These are phyloP conservation scores for Strigamia crassipes DNA, from an alignment of 2,888 invertebrate species.

Conservation along the genomic window DNA sequence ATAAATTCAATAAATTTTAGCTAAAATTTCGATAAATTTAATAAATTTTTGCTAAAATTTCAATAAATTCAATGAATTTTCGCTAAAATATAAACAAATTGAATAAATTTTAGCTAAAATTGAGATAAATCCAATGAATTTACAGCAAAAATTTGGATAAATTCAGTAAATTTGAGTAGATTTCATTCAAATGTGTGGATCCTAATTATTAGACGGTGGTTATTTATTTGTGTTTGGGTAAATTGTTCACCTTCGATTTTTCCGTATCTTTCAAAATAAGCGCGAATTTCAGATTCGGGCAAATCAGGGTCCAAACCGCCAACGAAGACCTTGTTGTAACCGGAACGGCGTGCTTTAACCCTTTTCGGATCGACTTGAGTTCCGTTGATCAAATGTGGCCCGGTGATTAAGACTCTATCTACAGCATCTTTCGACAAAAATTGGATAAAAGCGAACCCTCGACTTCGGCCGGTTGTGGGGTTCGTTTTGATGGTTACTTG, in stretches of 20 bases:
- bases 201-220: too few relatives aligned
- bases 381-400: conserved; percentile 46
- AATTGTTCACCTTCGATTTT: conserved; percentile 46
- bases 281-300: conserved; percentile 46
- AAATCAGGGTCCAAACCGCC: conserved; percentile 48
- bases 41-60: too few relatives aligned
- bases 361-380: conserved; percentile 47
- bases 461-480: conserved; percentile 47
- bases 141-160: too few relatives aligned
- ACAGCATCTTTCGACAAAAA: conserved; percentile 46
- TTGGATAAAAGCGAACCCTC: conserved; percentile 48
- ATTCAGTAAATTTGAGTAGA: too few relatives aligned
- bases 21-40: too few relatives aligned
- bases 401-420: conserved; percentile 45
- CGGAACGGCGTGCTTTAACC: conserved; percentile 46
- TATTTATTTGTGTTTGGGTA: too few relatives aligned
- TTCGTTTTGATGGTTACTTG: conserved; percentile 48
- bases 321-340: conserved; percentile 47
- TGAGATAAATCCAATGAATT: too few relatives aligned
- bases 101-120: too few relatives aligned
- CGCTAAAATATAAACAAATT: too few relatives aligned
- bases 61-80: too few relatives aligned
- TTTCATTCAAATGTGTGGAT: too few relatives aligned
- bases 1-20: too few relatives aligned
- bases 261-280: conserved; percentile 47